These are phyloP conservation scores for Xenopus borealis DNA, from an alignment of 2,113 vertebrate species.

Conservation along the genomic window DNA sequence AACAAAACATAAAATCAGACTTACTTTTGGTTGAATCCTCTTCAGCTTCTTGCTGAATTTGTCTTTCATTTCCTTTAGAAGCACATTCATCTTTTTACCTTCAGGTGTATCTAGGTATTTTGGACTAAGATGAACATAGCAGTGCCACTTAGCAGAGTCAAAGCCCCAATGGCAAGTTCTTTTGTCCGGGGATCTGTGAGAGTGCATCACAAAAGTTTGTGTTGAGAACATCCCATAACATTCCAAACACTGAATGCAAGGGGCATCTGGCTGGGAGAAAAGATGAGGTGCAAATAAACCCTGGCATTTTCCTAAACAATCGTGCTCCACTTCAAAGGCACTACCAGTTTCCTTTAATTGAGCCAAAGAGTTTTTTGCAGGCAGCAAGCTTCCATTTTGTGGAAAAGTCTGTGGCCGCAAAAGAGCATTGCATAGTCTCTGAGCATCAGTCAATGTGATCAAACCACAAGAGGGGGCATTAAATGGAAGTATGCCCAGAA, in stretches of 20 bases:
- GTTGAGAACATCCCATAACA: conserved; percentile 94
- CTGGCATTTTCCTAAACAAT: conserved; percentile 96
- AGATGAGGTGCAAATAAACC: conserved; percentile 92
- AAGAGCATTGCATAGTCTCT: conserved; percentile 91
- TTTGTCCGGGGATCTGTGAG: conserved; percentile 92
- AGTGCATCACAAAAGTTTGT: conserved; percentile 97
- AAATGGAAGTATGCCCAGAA: conserved; percentile 93
- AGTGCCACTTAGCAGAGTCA: conserved; percentile 95
- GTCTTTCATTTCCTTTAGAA: conserved; percentile 92
- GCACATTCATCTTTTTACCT: conserved; percentile 79
- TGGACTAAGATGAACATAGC: conserved; percentile 91
- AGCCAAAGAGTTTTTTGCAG: conserved; percentile 71
- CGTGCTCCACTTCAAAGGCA: conserved; percentile 94
- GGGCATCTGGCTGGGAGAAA: conserved; percentile 85
- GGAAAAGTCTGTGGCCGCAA: conserved; percentile 82
- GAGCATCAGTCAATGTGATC: conserved; percentile 93
- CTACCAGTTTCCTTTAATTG: conserved; percentile 85
- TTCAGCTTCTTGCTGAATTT: conserved; percentile 85
- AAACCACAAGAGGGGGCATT: conserved; percentile 95
- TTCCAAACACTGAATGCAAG: conserved; percentile 92
- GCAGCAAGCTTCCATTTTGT: conserved; percentile 72
- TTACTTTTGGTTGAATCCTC: conserved; percentile 83
- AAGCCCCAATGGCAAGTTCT: conserved; percentile 99
- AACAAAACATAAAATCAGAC: conserved; percentile 51
- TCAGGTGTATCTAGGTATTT: conserved; percentile 83